Conservation (phyloP, 2,888 invertebrate species). For the Caenorhabditis panamensis region DNA sequence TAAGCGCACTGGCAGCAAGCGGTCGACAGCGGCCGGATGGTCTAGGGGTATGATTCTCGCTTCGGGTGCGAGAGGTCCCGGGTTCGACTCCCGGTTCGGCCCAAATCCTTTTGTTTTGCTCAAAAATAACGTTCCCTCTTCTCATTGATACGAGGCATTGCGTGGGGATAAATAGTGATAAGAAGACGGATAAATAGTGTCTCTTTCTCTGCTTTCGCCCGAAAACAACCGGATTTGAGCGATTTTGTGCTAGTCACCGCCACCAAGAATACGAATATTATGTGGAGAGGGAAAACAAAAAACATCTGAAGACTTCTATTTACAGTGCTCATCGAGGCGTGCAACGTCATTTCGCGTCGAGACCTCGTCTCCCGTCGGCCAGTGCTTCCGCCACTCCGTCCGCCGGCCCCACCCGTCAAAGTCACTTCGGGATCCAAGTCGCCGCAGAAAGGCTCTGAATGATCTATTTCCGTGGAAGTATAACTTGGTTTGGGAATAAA, state of each 20-base stretch:
- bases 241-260: not conserved
- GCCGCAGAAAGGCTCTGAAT: not conserved
- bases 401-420: slow-evolving; percentile 14
- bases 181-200: too few species aligned
- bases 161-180: too few species aligned
- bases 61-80: slow-evolving; percentile 81
- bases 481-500: too few species aligned
- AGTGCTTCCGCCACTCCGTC: slow-evolving; percentile 21
- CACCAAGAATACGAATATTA: not conserved
- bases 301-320: not conserved
- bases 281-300: slow-evolving; percentile 3
- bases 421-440: slow-evolving; percentile 9
- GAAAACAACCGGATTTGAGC: slow-evolving; percentile 14
- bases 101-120: slow-evolving; percentile 57
- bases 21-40: slow-evolving; percentile 77
- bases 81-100: slow-evolving; percentile 78
- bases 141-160: too few species aligned
- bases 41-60: slow-evolving; percentile 81
- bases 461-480: too few species aligned
- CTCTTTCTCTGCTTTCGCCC: too few species aligned
- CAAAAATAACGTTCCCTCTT: too few species aligned
- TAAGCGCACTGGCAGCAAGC: slow-evolving; percentile 67
- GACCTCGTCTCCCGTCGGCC: slow-evolving; percentile 38
- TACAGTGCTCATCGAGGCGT: slow-evolving; percentile 56
- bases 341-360: slow-evolving; percentile 34